Evolutionary conservation across 1,140 invertebrate species (phyloP), one percentile per base, ranked within the genome.

Genomic region (Cydia amplana): DNA sequence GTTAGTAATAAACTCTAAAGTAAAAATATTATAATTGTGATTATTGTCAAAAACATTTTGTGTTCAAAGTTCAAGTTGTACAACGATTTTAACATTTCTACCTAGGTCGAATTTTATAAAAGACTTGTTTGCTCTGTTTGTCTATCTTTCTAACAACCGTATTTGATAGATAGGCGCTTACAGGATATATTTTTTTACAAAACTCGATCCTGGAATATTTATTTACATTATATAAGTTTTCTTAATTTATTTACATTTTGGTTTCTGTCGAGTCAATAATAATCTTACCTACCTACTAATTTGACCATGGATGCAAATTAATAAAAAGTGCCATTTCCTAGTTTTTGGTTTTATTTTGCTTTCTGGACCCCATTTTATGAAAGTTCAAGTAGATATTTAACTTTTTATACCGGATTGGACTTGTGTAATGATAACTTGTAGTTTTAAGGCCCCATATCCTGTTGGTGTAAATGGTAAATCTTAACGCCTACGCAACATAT

Each of bases 1-100:
- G 25, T 70, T 43, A 70, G 28, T 16, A 40, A 70, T 70, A 70
- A 70, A 70, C 28, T 25, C 28, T 36, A 20, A 65, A 65, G 32
- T 67, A 67, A 60, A 23, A 55, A 7, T 55, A 55, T 14, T 60
- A 23, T 60, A 20, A 60, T 60, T 60, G 55, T 60, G 55, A 60
- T 23, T 60, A 55, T 18, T 18, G 18, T 55, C n/a, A n/a, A 60
- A 60, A 60, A 60, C 55, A n/a, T 60, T 51, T 51, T 51, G 49
- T 51, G 7, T 51, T 18, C 18, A n/a, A 23, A 23, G 55, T n/a
- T n/a, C 20, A 60, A n/a, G n/a, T 23, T 60, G 16, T 60, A 60
- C 55, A 60, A 18, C 55, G 55, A 60, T 60, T 10, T 23, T 60
- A 23, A 23, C 7, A 60, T 60, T 60, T 60, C 55, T 23, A 23